Percentiles rank a stretch among this genome's conserved stretches.
phyloP scores from a whole-genome alignment of 2,888 invertebrate species.

The Cephus spinipes region DNA sequence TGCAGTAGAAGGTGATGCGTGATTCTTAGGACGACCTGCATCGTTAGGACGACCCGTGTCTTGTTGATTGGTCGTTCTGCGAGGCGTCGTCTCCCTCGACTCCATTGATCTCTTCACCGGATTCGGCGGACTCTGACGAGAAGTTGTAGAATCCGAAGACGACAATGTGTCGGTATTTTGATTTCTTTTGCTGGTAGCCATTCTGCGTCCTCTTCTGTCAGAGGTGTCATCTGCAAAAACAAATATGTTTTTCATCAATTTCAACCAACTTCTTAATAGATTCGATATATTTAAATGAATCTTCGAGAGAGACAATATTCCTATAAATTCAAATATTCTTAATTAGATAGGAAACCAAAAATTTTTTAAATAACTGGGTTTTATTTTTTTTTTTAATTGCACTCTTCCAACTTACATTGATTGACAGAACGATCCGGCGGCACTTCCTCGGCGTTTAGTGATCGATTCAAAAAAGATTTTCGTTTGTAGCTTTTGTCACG shows the following conservation, averaged over 20 bases:
- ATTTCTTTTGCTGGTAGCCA: conserved; percentile 39
- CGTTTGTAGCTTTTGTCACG: conserved; percentile 75
- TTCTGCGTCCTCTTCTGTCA: conserved; percentile 34
- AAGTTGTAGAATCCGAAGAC: conserved; percentile 32
- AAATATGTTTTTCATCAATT: conserved; percentile 48
- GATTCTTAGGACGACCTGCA: conserved; percentile 38
- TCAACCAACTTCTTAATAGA: conserved; percentile 46
- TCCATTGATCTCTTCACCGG: conserved; percentile 36
- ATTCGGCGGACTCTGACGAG: conserved; percentile 32
- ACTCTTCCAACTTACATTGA: conserved; percentile 18
- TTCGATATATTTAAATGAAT: background rate
- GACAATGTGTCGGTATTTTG: conserved; percentile 36
- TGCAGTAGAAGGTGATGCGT: conserved; percentile 34
- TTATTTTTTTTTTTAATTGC: no score
- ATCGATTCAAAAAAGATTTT: conserved; percentile 75
- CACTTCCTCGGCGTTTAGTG: conserved; percentile 67
- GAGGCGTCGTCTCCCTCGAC: conserved; percentile 30
- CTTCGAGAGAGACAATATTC: background rate
- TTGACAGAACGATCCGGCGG: conserved; percentile 27
- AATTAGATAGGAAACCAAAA: background rate
- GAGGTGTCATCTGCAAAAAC: conserved; percentile 56
- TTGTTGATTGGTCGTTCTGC: conserved; percentile 30
- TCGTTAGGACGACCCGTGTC: conserved; percentile 37
- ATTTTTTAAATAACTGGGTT: background rate
- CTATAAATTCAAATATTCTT: background rate